Evolutionary conservation across 2,888 invertebrate species (phyloP), one percentile per base, ranked within the genome.

Genomic region (Mechanitis messenoides): DNA sequence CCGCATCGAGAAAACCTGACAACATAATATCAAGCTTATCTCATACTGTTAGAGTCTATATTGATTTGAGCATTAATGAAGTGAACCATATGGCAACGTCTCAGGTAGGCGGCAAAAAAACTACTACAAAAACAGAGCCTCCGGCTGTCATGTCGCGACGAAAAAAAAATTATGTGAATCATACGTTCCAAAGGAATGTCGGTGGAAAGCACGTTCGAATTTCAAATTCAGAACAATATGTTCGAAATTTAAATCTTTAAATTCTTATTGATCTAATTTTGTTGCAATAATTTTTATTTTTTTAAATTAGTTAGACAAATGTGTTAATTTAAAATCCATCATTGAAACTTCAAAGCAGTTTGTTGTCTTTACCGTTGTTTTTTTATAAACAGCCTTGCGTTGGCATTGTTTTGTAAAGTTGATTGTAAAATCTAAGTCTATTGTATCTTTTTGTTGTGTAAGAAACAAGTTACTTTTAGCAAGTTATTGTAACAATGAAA

Each of bases 41-140:
- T 0, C 1, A 35, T 2, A 1, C 0, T 0, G 3, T 42, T 58
- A 61, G 42, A 61, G 53, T 35, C 7, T 38, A 54, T 58, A 45
- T 63, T 59, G 6, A 3, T 11, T 47, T 58, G 35, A 33, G 47
- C 9, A 35, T 2, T 31, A 33, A 20, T 38, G 20, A 33, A 28
- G 11, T 55, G 71, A 67, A 69, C 72, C 75, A 73, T 76, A 73
- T 74, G 75, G 72, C 67, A 68, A 59, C 58, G 55, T 61, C 66
- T 66, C 73, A 75, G 72, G 71, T 74, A 73, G 69, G 68, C 67
- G 65, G 68, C 65, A 62, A 70, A 72, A 70, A 67, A 70, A 64
- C 54, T 9, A 53, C 59, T 53, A 71, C 69, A 73, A 71, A 71
- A 72, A 71, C 60, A 50, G 62, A 62, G 67, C 59, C 68, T 67